Base-by-base conservation (phyloP, 1,140 invertebrate species). In the Zaprionus gabonicus region DNA sequence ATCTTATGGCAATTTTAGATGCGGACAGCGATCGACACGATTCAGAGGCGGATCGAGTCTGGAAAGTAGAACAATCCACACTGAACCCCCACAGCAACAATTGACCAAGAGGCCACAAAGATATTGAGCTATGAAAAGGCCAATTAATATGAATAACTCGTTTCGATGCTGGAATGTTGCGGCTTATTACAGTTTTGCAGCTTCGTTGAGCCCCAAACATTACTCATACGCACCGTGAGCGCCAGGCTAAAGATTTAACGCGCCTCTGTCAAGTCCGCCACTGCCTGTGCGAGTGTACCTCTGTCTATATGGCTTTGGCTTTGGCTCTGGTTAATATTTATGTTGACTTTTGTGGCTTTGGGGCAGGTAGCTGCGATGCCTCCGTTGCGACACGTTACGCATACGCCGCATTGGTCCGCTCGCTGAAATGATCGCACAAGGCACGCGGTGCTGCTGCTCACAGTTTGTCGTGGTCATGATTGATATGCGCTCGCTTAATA, bases 71-170 rank as follows among this genome's bases (percentile, higher is more conserved):
- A 67, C 75, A 81, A 70, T 46, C 83, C 64, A 80, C 64, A 80
- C 59, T 72, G 79, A 80, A 62, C 76, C 80, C 72, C 80, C 80
- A 80, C 68, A 87, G 66, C 66, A 75, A 63, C 51, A 71, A 76
- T 76, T 71, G 75, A 31, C 62, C 60, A 70, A 80, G 69, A 86
- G 86, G 83, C 62, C 82, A 67, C 65, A 78, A 57, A 68, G 71
- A 79, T 86, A 90, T 85, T 75, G 68, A 82, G 85, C 84, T 82
- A 90, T 90, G 85, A 90, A 90, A 88, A 82, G 79, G 85, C 85
- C 85, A 90, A 90, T 90, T 90, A 90, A 90, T 90, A 90, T 80
- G 85, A 90, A 90, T 77, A 77, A 90, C 85, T 90, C 79, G 86
- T 90, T 90, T 90, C 69, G 68, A 76, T 88, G 68, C 76, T 87